phyloP scores from a whole-genome alignment of 2,888 invertebrate genomes.

The Lymantria monacha region DNA sequence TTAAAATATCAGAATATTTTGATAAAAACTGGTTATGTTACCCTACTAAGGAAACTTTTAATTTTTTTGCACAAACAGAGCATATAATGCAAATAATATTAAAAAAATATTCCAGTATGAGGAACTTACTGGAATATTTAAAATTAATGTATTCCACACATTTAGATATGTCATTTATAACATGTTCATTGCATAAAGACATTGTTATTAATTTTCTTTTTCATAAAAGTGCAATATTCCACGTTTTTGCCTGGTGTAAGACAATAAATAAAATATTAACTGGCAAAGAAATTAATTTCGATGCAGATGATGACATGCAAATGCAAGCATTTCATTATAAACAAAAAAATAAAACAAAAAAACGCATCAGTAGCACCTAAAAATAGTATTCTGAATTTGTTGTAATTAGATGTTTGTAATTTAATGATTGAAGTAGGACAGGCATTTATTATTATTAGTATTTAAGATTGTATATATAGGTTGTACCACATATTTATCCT shows the following conservation, averaged over 20 bases:
- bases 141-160: neutral
- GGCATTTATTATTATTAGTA: no score
- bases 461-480: no score
- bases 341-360: neutral
- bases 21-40: conserved; percentile 19
- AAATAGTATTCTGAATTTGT: no score
- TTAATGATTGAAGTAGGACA: no score
- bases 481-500: no score
- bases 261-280: conserved; percentile 6
- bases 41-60: conserved; percentile 15
- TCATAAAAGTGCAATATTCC: conserved; percentile 4
- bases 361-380: no score
- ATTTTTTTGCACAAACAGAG: conserved; percentile 18
- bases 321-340: conserved; percentile 1
- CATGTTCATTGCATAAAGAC: neutral
- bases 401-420: no score
- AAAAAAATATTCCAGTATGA: neutral
- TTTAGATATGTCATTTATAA: neutral
- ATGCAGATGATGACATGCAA: conserved; percentile 2
- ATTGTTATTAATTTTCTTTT: neutral
- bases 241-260: conserved; percentile 8
- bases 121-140: neutral
- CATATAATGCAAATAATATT: conserved; percentile 4
- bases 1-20: conserved; percentile 14
- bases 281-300: conserved; percentile 7